Conservation (phyloP, 2,113 vertebrate species). For the Mellivora capensis region DNA sequence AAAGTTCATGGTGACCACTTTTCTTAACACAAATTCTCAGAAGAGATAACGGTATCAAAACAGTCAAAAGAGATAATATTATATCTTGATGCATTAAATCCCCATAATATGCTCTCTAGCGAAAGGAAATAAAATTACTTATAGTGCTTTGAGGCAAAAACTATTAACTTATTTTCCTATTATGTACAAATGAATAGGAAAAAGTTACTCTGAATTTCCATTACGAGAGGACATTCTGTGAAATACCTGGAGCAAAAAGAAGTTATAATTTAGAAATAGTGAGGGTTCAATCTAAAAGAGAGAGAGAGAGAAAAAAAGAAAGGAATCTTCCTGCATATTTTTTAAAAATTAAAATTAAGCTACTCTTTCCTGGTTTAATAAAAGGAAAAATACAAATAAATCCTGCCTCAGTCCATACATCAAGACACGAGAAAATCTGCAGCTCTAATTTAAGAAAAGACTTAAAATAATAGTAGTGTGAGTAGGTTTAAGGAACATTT, state of each 20-base stretch:
- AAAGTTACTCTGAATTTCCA: constrained; percentile 26
- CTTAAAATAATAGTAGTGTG: not conserved
- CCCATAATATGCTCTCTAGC: not conserved
- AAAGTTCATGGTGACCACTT: not conserved
- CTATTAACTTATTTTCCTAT: constrained; percentile 44
- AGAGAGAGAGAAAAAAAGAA: not conserved
- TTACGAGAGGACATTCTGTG: constrained; percentile 3
- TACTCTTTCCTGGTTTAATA: not conserved
- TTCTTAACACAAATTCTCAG: constrained; percentile 4
- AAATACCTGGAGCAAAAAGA: constrained; percentile 23
- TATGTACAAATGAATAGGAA: constrained; percentile 32
- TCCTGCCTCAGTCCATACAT: not conserved
- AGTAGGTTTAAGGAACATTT: not conserved
- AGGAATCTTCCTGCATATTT: not conserved
- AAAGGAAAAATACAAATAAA: not conserved
- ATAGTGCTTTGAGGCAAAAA: constrained; percentile 13
- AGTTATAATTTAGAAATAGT: not conserved
- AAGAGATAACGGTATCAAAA: not conserved
- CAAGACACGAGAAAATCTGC: not conserved
- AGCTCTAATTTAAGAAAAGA: not conserved
- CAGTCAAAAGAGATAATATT: not conserved
- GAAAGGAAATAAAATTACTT: constrained; percentile 52
- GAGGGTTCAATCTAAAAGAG: not conserved
- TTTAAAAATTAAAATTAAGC: not conserved
- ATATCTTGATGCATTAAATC: constrained; percentile 1